These are phyloP conservation scores for Hirtodrosophila confusa DNA, from an alignment of 2,888 invertebrate genomes.

Conservation along the genomic window DNA sequence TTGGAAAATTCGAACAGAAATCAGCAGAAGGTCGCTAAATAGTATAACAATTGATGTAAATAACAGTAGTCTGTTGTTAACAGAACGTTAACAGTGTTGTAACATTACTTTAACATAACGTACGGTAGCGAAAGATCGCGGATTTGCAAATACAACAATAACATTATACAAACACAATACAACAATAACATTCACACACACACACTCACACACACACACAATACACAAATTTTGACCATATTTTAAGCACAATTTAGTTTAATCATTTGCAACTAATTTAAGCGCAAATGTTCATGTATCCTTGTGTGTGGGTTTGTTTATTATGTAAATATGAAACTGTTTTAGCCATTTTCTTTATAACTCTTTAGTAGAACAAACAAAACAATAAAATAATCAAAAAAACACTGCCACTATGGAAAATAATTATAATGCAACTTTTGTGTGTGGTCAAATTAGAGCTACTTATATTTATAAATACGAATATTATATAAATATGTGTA, in stretches of 20 bases:
- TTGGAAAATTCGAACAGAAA: too few relatives aligned
- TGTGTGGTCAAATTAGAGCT: slow-evolving; percentile 46
- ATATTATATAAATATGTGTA: slow-evolving; percentile 35
- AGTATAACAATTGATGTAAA: too few relatives aligned
- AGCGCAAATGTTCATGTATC: slow-evolving; percentile 39
- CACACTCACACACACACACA: slow-evolving; percentile 9
- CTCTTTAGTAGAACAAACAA: slow-evolving; percentile 26
- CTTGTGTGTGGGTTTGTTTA: slow-evolving; percentile 15
- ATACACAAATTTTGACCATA: slow-evolving; percentile 43
- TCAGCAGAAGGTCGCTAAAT: too few relatives aligned
- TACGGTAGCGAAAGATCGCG: too few relatives aligned
- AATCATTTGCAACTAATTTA: slow-evolving; percentile 68
- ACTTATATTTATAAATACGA: slow-evolving; percentile 14
- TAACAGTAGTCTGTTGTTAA: too few relatives aligned
- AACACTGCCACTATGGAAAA: slow-evolving; percentile 47
- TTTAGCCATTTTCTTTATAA: slow-evolving; percentile 39
- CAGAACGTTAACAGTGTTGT: too few relatives aligned
- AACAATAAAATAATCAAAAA: slow-evolving; percentile 12
- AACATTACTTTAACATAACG: too few relatives aligned
- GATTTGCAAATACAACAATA: too few relatives aligned
- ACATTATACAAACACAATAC: slow-evolving; percentile 8
- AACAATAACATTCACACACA: slow-evolving; percentile 13
- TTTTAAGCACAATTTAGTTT: slow-evolving; percentile 67
- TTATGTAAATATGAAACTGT: slow-evolving; percentile 49
- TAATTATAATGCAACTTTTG: slow-evolving; percentile 39